A percentile compares a stretch with the other conserved stretches of the same genome.
phyloP scores from a whole-genome alignment of 2,113 vertebrate species.

The Cochlearius cochlearius region DNA sequence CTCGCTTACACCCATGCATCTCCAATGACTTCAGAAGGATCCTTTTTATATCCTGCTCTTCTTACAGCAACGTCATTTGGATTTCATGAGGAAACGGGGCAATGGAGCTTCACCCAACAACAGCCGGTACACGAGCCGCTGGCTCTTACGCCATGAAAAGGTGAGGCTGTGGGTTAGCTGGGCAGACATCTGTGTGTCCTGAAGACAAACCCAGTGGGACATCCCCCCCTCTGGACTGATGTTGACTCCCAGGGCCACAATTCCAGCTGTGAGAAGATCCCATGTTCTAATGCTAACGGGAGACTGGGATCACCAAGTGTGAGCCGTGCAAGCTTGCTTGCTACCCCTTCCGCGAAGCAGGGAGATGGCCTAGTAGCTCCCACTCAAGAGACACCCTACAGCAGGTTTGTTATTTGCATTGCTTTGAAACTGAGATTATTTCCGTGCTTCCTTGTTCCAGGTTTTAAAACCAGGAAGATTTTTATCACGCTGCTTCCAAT shows the following conservation, averaged over 20 bases:
- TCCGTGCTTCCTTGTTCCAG: background rate
- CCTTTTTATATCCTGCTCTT: background rate
- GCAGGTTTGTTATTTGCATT: slow-evolving; percentile 43
- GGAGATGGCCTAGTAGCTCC: background rate
- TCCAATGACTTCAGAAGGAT: background rate
- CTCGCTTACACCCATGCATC: background rate
- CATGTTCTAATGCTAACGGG: background rate
- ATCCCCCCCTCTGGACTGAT: background rate
- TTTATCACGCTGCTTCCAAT: background rate
- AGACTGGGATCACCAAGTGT: background rate
- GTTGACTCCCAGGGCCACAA: background rate
- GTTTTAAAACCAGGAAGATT: background rate
- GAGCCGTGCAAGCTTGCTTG: background rate
- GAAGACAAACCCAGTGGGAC: background rate
- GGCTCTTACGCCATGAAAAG: background rate
- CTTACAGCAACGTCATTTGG: background rate
- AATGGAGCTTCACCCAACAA: background rate
- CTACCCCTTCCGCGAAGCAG: background rate
- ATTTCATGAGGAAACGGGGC: background rate
- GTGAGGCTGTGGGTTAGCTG: background rate
- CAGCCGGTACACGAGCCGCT: fast-evolving
- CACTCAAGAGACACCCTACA: background rate
- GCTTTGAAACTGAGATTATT: slow-evolving; percentile 2
- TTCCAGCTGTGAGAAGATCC: background rate
- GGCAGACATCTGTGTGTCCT: background rate